Conservation (phyloP, 2,797 vertebrate genomes). For the Cyclopterus lumpus region DNA sequence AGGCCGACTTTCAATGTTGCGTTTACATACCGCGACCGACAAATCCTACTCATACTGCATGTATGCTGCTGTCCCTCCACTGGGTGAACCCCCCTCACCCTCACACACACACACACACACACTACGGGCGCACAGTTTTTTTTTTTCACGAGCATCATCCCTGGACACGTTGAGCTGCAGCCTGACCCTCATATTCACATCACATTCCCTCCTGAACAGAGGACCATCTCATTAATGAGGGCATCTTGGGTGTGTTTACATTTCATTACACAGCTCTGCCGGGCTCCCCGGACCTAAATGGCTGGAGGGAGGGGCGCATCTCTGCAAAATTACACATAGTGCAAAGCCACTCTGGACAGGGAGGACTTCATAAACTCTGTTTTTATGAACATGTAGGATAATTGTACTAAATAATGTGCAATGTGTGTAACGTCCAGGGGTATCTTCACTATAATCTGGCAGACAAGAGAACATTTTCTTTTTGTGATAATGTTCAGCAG, state of each 20-base stretch:
- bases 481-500: conserved; percentile 27
- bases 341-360: conserved; percentile 9
- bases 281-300: conserved; percentile 35
- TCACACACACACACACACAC: conserved; percentile 6
- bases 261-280: conserved; percentile 63
- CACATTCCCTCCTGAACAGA: conserved; percentile 47
- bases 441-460: neutral
- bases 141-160: conserved; percentile 34
- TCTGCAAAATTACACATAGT: neutral
- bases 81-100: neutral
- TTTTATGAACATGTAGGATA: conserved; percentile 5
- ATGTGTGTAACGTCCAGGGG: conserved; percentile 2
- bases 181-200: conserved; percentile 49
- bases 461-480: conserved; percentile 27
- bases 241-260: conserved; percentile 65
- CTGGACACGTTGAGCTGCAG: conserved; percentile 36
- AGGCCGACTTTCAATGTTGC: neutral
- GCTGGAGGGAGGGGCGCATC: neutral
- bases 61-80: conserved; percentile 6
- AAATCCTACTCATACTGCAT: neutral
- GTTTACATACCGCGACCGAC: neutral
- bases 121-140: conserved; percentile 8
- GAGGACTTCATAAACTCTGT: conserved; percentile 5
- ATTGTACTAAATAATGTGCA: conserved; percentile 13
- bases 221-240: conserved; percentile 65